A percentile compares a stretch with the other conserved stretches of the same genome.
Conservation (phyloP, 2,113 vertebrate species). For the Verasper variegatus region DNA sequence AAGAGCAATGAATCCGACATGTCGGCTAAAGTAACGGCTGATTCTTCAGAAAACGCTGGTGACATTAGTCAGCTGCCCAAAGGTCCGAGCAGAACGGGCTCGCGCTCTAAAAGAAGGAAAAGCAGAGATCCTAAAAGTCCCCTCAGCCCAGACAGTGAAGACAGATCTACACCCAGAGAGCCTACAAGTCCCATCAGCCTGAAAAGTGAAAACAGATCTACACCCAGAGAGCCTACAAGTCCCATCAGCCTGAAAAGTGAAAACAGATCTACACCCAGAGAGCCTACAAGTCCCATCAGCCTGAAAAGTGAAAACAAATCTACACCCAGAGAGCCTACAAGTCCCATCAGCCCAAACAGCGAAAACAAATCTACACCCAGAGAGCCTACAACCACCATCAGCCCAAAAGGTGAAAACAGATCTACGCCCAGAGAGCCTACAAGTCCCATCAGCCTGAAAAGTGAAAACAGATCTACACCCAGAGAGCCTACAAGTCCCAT, state of each 20-base stretch:
- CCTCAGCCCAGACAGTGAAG: constrained; percentile 55
- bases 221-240: constrained; percentile 1
- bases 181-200: constrained; percentile 1
- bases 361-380: no score
- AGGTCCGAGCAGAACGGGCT: constrained; percentile 42
- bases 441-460: no score
- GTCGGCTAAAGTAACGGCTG: constrained; percentile 6
- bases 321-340: no score
- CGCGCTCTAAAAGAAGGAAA: constrained; percentile 68
- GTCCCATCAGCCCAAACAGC: no score
- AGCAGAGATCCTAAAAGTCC: constrained; percentile 56
- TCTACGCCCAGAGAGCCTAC: no score
- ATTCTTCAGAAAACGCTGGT: constrained; percentile 23
- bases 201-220: constrained; percentile 46
- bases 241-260: constrained; percentile 38
- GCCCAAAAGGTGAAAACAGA: no score
- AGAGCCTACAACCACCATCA: no score
- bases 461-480: no score
- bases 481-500: no score
- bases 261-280: constrained; percentile 31
- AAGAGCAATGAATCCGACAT: constrained; percentile 4
- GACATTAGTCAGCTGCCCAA: constrained; percentile 44
- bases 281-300: no score
- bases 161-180: neutral
- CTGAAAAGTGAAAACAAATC: no score